phyloP scores from a whole-genome alignment of 2,888 invertebrate genomes.

The Proisotoma minuta region DNA sequence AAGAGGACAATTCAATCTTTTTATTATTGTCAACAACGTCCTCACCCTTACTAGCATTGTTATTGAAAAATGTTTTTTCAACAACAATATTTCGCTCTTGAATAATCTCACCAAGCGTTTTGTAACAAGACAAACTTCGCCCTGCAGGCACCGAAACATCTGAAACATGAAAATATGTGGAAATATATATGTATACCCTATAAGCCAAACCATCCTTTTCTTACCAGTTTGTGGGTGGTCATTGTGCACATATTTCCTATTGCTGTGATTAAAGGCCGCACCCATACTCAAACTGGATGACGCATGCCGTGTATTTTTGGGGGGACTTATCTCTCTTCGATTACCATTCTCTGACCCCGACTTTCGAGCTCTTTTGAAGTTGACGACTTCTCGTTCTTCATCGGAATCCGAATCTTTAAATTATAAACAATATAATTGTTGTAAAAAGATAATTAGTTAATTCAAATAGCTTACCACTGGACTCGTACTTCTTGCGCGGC shows the following conservation, averaged over 20 bases:
- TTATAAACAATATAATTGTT: not conserved
- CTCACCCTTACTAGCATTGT: not conserved
- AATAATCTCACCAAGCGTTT: not conserved
- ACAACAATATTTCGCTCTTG: not conserved
- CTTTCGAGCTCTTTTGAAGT: conserved; percentile 15
- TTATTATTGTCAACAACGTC: not conserved
- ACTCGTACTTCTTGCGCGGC: not conserved
- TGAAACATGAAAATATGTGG: too few relatives aligned
- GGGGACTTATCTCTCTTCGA: too few relatives aligned
- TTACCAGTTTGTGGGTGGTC: too few relatives aligned
- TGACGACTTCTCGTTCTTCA: conserved; percentile 9
- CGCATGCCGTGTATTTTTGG: too few relatives aligned
- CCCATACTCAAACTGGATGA: too few relatives aligned
- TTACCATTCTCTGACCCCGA: too few relatives aligned
- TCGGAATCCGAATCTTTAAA: conserved; percentile 12
- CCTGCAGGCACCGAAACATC: not conserved
- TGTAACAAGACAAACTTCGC: not conserved
- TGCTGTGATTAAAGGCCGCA: too few relatives aligned
- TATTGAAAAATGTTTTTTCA: not conserved
- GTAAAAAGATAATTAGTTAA: not conserved
- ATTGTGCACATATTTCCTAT: too few relatives aligned
- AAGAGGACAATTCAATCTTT: not conserved
- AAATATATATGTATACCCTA: too few relatives aligned
- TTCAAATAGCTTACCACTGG: not conserved
- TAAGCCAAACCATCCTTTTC: too few relatives aligned